These are phyloP conservation scores for Sebastes melanostomus DNA, from an alignment of 2,797 vertebrate species.

Conservation along the genomic window DNA sequence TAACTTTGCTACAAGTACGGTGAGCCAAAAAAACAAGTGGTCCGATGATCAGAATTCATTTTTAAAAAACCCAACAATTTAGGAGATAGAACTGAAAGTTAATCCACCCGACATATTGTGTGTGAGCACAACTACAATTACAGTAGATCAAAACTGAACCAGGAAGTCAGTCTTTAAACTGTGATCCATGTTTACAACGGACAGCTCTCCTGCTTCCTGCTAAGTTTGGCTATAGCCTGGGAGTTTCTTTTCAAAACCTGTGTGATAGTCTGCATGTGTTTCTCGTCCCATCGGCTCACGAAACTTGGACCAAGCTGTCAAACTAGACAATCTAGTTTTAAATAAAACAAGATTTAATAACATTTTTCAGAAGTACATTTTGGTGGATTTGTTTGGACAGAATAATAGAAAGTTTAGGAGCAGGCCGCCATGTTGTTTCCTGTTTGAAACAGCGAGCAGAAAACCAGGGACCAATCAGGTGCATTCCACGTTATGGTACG, in stretches of 20 bases:
- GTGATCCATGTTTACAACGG: background rate
- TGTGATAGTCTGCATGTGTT: background rate
- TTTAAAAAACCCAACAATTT: background rate
- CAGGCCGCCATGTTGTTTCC: no score
- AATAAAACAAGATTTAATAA: no score
- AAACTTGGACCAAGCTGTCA: no score
- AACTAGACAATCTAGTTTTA: no score
- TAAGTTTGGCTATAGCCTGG: background rate
- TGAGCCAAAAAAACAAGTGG: background rate
- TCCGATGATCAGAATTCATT: background rate
- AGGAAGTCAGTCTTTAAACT: background rate
- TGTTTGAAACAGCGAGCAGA: no score
- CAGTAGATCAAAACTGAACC: background rate
- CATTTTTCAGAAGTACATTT: no score
- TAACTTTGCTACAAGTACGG: background rate
- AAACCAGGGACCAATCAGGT: background rate
- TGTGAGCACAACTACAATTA: background rate
- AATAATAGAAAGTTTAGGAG: no score
- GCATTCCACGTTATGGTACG: no score
- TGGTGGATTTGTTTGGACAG: no score
- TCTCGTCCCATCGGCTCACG: background rate
- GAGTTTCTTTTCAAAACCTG: background rate
- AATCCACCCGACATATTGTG: background rate
- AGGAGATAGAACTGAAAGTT: background rate
- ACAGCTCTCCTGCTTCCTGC: background rate